Conservation (phyloP, 1,140 invertebrate species). For the Bilobella aurantiaca region DNA sequence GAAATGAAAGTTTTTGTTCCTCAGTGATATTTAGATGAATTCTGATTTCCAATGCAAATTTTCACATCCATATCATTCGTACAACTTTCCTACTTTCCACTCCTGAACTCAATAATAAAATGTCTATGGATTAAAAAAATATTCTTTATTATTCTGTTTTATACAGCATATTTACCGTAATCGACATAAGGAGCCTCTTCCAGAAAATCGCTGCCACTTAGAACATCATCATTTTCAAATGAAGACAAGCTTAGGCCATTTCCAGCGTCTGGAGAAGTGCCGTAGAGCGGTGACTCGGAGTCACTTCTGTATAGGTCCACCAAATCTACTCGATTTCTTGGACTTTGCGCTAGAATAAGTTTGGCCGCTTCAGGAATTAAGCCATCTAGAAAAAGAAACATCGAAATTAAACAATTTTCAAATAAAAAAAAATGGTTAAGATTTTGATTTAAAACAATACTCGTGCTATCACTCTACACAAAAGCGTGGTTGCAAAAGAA, state of each 20-base stretch:
- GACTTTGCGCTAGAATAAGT: conserved; percentile 27
- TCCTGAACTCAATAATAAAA: too few species aligned
- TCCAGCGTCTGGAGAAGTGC: conserved; percentile 10
- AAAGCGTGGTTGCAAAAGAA: not conserved
- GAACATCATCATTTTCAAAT: not conserved
- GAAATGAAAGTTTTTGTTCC: too few species aligned
- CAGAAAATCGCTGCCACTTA: not conserved
- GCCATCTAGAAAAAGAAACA: conserved; percentile 15
- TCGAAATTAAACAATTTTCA: conserved; percentile 1
- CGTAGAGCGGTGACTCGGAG: conserved; percentile 15
- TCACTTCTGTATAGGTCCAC: conserved; percentile 23
- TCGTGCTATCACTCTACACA: not conserved
- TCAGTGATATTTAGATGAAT: too few species aligned
- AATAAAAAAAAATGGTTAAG: not conserved
- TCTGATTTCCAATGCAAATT: too few species aligned
- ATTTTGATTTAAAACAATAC: not conserved
- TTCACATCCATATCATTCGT: too few species aligned
- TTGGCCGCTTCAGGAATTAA: conserved; percentile 33
- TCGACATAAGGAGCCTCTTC: not conserved
- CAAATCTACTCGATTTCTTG: conserved; percentile 21
- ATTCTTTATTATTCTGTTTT: too few species aligned
- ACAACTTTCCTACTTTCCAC: too few species aligned
- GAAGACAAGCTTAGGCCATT: conserved; percentile 11
- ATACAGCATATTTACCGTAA: too few species aligned
- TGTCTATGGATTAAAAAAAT: too few species aligned